phyloP scores from a whole-genome alignment of 2,888 invertebrate species.

The Endotricha flammealis region DNA sequence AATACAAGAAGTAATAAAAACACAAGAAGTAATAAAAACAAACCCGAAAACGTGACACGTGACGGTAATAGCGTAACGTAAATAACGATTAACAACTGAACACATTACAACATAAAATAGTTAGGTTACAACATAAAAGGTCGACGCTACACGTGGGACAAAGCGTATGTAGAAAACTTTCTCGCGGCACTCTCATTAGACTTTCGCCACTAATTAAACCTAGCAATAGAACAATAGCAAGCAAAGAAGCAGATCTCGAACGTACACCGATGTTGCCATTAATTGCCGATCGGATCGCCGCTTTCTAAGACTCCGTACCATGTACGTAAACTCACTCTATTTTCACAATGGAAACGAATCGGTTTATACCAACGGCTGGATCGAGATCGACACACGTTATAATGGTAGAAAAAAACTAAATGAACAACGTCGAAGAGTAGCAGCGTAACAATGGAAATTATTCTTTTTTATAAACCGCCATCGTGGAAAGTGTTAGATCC shows the following conservation, averaged over 20 bases:
- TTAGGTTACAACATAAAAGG: slow-evolving; percentile 39
- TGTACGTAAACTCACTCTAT: slow-evolving; percentile 43
- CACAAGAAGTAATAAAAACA: not conserved
- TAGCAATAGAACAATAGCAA: slow-evolving; percentile 67
- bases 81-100: slow-evolving; percentile 30
- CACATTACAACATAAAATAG: slow-evolving; percentile 42
- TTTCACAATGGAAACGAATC: slow-evolving; percentile 35
- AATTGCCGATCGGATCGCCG: slow-evolving; percentile 70
- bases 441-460: slow-evolving; percentile 44
- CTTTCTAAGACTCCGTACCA: slow-evolving; percentile 58
- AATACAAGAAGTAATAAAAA: not conserved
- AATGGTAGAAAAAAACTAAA: slow-evolving; percentile 41
- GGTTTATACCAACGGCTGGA: slow-evolving; percentile 8
- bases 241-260: slow-evolving; percentile 64
- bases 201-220: slow-evolving; percentile 74
- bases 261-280: slow-evolving; percentile 58
- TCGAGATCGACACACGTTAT: slow-evolving; percentile 24
- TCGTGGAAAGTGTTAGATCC: slow-evolving; percentile 49
- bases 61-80: not conserved
- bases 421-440: slow-evolving; percentile 37
- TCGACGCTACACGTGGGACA: slow-evolving; percentile 46
- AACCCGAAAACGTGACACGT: not conserved
- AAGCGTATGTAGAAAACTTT: slow-evolving; percentile 53
- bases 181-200: slow-evolving; percentile 65
- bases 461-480: slow-evolving; percentile 34